phyloP scores from a whole-genome alignment of 2,113 vertebrate genomes.

The Callionymus lyra region DNA sequence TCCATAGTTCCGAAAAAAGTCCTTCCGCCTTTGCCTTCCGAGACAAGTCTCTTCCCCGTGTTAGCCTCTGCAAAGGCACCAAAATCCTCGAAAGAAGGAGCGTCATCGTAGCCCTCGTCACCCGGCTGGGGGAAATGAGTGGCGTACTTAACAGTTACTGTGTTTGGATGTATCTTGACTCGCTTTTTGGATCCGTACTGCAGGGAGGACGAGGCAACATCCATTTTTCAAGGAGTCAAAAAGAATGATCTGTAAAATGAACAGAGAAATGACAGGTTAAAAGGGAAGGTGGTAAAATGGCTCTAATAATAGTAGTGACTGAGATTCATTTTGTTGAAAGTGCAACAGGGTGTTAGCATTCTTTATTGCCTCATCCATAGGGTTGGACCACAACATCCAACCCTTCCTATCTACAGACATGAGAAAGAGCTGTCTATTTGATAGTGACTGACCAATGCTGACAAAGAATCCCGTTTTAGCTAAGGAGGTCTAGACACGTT shows the following conservation, averaged over 20 bases:
- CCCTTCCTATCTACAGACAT: too few species aligned
- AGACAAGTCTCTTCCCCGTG: conserved; percentile 75
- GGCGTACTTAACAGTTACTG: conserved; percentile 90
- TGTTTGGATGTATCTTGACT: conserved; percentile 94
- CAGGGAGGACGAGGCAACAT: conserved; percentile 69
- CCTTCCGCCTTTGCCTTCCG: conserved; percentile 70
- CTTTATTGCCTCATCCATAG: too few species aligned
- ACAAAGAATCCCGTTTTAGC: too few species aligned
- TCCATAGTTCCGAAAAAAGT: conserved; percentile 86
- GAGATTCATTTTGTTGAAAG: too few species aligned
- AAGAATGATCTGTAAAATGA: conserved; percentile 37
- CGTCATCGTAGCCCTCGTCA: conserved; percentile 82
- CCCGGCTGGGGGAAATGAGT: conserved; percentile 91
- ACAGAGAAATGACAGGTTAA: neutral
- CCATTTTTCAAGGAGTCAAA: conserved; percentile 69
- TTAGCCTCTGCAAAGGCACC: conserved; percentile 80
- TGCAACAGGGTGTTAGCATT: too few species aligned
- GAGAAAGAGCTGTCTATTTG: too few species aligned
- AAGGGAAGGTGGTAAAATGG: too few species aligned
- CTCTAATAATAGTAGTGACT: too few species aligned
- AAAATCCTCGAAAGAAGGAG: conserved; percentile 77
- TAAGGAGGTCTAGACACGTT: too few species aligned
- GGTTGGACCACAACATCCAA: too few species aligned
- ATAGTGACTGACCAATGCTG: too few species aligned
- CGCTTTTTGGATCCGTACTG: conserved; percentile 82